Conservation (phyloP, 2,888 invertebrate genomes). For the Acleris laterana region DNA sequence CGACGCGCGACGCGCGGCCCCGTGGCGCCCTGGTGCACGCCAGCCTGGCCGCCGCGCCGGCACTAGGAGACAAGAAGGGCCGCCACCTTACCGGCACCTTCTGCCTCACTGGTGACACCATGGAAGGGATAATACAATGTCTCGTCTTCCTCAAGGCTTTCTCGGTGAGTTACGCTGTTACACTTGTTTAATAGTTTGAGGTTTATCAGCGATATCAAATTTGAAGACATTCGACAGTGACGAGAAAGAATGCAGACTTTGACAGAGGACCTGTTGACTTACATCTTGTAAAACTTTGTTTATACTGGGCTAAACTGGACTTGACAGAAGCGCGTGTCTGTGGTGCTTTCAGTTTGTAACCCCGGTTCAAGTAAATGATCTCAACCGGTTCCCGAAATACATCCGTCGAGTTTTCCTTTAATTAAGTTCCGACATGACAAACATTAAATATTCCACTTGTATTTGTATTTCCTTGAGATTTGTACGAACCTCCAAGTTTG, state of each 20-base stretch:
- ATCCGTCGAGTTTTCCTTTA: slow-evolving; percentile 21
- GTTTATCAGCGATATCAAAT: neutral
- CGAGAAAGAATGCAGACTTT: too few species aligned
- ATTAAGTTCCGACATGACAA: slow-evolving; percentile 3
- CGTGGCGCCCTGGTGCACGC: slow-evolving; percentile 91
- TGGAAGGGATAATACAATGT: slow-evolving; percentile 97
- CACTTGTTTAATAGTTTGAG: neutral
- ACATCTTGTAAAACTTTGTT: too few species aligned
- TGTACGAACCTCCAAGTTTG: slow-evolving; percentile 3
- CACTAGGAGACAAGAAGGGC: slow-evolving; percentile 88
- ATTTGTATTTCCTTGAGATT: neutral
- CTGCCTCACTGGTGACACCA: slow-evolving; percentile 95
- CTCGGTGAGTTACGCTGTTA: slow-evolving; percentile 89
- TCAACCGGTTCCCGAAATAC: slow-evolving; percentile 26
- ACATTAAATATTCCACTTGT: slow-evolving; percentile 11
- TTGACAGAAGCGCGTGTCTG: too few species aligned
- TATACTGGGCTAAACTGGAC: too few species aligned
- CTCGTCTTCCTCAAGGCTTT: slow-evolving; percentile 96
- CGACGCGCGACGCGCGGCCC: slow-evolving; percentile 82
- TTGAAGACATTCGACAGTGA: too few species aligned
- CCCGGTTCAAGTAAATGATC: slow-evolving; percentile 4
- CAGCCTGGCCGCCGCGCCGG: slow-evolving; percentile 89
- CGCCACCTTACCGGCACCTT: slow-evolving; percentile 94
- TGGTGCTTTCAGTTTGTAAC: neutral
- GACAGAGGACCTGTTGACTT: too few species aligned